These are phyloP conservation scores for Apogon talboti DNA, from an alignment of 2,797 vertebrate genomes.

Conservation along the genomic window DNA sequence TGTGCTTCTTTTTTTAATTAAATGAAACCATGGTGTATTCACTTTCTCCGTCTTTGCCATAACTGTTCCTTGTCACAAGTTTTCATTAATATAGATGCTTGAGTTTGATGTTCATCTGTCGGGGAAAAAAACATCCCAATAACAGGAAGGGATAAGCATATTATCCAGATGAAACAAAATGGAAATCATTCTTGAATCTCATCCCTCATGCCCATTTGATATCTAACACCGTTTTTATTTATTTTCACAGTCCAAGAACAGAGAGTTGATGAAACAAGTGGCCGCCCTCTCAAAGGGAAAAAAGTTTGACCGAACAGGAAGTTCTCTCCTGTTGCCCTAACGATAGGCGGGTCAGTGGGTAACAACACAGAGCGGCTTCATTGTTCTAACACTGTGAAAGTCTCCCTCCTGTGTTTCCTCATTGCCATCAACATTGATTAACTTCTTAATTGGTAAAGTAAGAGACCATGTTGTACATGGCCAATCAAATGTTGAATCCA, in stretches of 20 bases:
- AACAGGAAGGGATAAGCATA: too few species aligned
- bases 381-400: slow-evolving; percentile 87
- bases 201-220: too few species aligned
- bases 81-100: too few species aligned
- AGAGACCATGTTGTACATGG: slow-evolving; percentile 70
- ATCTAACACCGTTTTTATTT: slow-evolving; percentile 4
- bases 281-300: slow-evolving; percentile 98
- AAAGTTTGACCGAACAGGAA: slow-evolving; percentile 97
- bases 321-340: slow-evolving; percentile 93
- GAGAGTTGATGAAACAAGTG: slow-evolving; percentile 98
- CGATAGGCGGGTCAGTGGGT: slow-evolving; percentile 66
- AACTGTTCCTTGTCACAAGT: too few species aligned
- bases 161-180: too few species aligned
- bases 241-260: slow-evolving; percentile 91
- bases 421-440: slow-evolving; percentile 60
- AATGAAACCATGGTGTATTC: too few species aligned
- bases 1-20: too few species aligned
- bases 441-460: slow-evolving; percentile 55
- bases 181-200: too few species aligned
- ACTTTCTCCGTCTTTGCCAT: too few species aligned
- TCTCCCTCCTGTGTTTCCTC: slow-evolving; percentile 70
- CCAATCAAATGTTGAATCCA: slow-evolving; percentile 55
- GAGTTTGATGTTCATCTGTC: too few species aligned
- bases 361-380: slow-evolving; percentile 71
- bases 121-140: too few species aligned